phyloP scores from a whole-genome alignment of 2,113 vertebrate species.

The Podarcis raffonei region DNA sequence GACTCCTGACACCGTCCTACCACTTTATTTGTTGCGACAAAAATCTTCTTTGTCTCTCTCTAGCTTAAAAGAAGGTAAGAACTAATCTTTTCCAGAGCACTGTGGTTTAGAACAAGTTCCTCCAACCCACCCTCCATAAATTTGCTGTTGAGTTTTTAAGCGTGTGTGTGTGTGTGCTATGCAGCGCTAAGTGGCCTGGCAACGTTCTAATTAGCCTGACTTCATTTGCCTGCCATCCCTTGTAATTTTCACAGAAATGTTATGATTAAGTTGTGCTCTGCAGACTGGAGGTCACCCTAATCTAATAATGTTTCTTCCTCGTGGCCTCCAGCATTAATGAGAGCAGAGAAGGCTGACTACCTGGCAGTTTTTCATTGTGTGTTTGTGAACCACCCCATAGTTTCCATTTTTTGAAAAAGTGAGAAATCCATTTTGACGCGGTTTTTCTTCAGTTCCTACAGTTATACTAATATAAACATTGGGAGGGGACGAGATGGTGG shows the following conservation, averaged over 20 bases:
- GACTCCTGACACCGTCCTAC: background rate
- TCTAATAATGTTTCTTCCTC: conserved; percentile 21
- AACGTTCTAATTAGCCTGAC: conserved; percentile 24
- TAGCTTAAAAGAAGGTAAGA: background rate
- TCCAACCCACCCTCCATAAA: background rate
- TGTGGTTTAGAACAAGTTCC: background rate
- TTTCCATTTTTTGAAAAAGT: background rate
- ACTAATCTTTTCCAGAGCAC: background rate
- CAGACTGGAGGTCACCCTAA: background rate
- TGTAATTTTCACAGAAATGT: background rate
- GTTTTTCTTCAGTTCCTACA: background rate
- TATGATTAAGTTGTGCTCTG: conserved; percentile 13
- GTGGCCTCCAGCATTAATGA: conserved; percentile 8
- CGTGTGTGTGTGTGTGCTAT: background rate
- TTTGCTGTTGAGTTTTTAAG: background rate
- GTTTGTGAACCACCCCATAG: background rate
- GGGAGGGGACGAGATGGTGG: background rate
- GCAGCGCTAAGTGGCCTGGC: background rate
- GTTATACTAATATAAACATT: background rate
- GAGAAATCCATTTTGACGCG: conserved; percentile 22
- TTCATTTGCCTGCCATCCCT: conserved; percentile 16
- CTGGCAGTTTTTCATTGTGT: background rate
- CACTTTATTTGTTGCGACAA: background rate
- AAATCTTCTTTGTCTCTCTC: background rate
- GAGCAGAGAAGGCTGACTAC: background rate